Percentiles rank a stretch among this genome's conserved stretches.
Conservation (phyloP, 2,797 vertebrate genomes). For the Leptodactylus fallax region DNA sequence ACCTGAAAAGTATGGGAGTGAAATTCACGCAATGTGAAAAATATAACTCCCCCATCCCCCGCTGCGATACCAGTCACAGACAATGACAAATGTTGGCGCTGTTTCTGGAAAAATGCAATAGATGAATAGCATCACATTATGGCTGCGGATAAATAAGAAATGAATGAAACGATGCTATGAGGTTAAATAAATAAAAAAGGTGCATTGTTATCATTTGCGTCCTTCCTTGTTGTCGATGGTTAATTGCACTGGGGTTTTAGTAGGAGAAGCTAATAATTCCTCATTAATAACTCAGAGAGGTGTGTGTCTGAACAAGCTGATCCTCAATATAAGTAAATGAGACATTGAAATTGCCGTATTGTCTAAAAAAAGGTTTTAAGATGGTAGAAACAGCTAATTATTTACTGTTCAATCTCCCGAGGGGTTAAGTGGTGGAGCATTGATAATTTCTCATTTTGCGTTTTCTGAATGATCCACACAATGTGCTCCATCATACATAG, state of each 20-base stretch:
- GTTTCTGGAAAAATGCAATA: too few relatives aligned
- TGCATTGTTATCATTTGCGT: not conserved
- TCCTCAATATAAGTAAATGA: not conserved
- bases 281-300: not conserved
- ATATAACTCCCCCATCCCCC: too few relatives aligned
- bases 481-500: not conserved
- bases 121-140: not conserved
- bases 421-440: not conserved
- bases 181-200: not conserved
- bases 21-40: too few relatives aligned
- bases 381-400: not conserved
- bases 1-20: too few relatives aligned
- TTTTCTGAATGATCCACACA: not conserved
- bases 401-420: not conserved
- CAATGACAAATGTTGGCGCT: too few relatives aligned
- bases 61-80: too few relatives aligned
- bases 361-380: not conserved
- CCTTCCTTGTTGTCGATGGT: not conserved
- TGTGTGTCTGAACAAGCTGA: slow-evolving; percentile 18
- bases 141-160: not conserved
- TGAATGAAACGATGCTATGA: not conserved
- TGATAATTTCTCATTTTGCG: not conserved
- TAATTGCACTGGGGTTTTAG: not conserved
- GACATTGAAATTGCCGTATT: not conserved
- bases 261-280: not conserved